A percentile compares a stretch with the other conserved stretches of the same genome.
Evolutionary conservation across 2,888 invertebrate species (phyloP).

Genomic region (Colostygia pectinataria): DNA sequence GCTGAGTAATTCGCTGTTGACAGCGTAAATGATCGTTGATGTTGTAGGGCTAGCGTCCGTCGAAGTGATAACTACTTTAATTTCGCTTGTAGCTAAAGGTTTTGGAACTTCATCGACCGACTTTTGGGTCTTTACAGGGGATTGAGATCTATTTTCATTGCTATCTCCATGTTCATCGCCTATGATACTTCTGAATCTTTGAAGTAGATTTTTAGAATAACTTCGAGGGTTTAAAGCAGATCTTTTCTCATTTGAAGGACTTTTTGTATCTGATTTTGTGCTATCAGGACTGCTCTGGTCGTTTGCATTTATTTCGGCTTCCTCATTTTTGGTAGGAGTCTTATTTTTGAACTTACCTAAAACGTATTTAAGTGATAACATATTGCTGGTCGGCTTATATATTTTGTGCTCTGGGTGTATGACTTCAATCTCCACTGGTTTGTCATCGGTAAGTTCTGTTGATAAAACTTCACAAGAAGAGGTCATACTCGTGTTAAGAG

Average conservation of each 20-base stretch:
- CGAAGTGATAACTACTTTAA: slow-evolving; percentile 70
- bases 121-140: slow-evolving; percentile 36
- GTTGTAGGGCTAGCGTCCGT: slow-evolving; percentile 61
- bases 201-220: slow-evolving; percentile 74
- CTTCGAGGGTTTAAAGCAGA: slow-evolving; percentile 72
- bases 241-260: slow-evolving; percentile 68
- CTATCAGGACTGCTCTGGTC: slow-evolving; percentile 66
- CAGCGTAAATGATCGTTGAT: slow-evolving; percentile 52
- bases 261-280: slow-evolving; percentile 63
- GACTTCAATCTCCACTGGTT: slow-evolving; percentile 69
- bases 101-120: slow-evolving; percentile 46
- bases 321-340: slow-evolving; percentile 70
- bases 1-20: slow-evolving; percentile 59
- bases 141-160: slow-evolving; percentile 58
- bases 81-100: slow-evolving; percentile 54
- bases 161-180: slow-evolving; percentile 74
- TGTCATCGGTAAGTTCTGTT: slow-evolving; percentile 68
- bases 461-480: slow-evolving; percentile 82
- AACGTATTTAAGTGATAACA: slow-evolving; percentile 81
- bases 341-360: slow-evolving; percentile 78
- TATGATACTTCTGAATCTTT: slow-evolving; percentile 77
- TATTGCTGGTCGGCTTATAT: slow-evolving; percentile 85
- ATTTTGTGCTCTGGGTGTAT: slow-evolving; percentile 92
- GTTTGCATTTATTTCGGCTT: slow-evolving; percentile 67
- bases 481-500: slow-evolving; percentile 77